A percentile compares a stretch with the other conserved stretches of the same genome.
phyloP scores from a whole-genome alignment of 2,113 vertebrate genomes.

The Silurus meridionalis region DNA sequence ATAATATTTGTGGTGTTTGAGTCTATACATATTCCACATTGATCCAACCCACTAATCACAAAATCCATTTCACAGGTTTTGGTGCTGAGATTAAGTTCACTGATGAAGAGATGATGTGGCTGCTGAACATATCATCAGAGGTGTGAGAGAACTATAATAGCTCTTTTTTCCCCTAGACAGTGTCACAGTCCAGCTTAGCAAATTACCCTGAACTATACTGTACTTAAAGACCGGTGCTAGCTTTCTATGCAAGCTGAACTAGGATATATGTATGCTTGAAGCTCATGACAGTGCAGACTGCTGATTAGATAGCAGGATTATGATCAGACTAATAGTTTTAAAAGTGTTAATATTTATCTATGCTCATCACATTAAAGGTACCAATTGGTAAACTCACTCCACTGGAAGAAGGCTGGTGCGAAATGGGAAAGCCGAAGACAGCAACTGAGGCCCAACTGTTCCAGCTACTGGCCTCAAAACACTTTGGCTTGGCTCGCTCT shows the following conservation, averaged over 20 bases:
- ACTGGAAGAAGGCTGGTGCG: constrained; percentile 1
- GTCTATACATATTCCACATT: not conserved
- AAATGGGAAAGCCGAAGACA: constrained; percentile 37
- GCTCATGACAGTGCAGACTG: not conserved
- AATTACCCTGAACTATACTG: not conserved
- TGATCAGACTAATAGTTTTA: not conserved
- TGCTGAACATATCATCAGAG: constrained; percentile 26
- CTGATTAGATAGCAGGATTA: not conserved
- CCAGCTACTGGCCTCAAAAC: constrained; percentile 31
- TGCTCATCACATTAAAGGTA: constrained; percentile 23
- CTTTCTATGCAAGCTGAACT: not conserved
- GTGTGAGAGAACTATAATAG: not conserved
- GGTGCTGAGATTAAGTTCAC: constrained; percentile 42
- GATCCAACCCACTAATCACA: constrained; percentile 2
- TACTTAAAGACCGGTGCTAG: not conserved
- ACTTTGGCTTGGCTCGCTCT: constrained; percentile 20
- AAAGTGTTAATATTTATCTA: not conserved
- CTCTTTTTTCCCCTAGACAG: not conserved
- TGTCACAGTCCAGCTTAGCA: not conserved
- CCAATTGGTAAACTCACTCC: constrained; percentile 36
- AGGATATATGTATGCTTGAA: not conserved
- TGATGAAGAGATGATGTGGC: constrained; percentile 44
- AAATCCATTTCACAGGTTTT: constrained; percentile 2
- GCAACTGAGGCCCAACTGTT: constrained; percentile 25
- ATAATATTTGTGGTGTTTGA: too few relatives aligned